Evolutionary conservation across 2,113 vertebrate genomes (phyloP).

Genomic region (Odontesthes bonariensis): DNA sequence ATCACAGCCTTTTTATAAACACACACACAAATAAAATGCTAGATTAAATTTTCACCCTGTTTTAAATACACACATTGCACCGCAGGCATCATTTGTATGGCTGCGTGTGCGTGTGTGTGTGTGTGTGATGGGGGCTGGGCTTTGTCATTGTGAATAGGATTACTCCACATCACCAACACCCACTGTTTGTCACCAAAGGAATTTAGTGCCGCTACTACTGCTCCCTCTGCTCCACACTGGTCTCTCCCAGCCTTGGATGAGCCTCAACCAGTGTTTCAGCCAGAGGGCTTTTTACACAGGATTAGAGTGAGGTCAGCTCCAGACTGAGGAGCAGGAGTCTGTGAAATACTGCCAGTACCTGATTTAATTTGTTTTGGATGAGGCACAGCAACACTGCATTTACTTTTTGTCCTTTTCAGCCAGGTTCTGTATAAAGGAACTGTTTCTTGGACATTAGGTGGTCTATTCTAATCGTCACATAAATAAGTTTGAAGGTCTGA

Average conservation of each 20-base stretch:
- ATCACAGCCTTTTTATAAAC: conserved; percentile 66
- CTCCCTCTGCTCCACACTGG: conserved; percentile 47
- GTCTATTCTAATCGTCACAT: not conserved
- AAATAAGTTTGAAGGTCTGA: not conserved
- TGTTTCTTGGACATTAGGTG: not conserved
- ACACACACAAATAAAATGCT: conserved; percentile 50
- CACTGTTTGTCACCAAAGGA: conserved; percentile 67
- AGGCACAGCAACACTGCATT: not conserved
- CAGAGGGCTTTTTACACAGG: conserved; percentile 53
- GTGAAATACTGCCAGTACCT: conserved; percentile 50
- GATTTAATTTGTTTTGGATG: conserved; percentile 41
- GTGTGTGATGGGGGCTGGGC: conserved; percentile 56
- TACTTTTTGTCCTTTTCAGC: conserved; percentile 5
- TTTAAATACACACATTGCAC: conserved; percentile 7
- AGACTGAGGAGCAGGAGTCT: conserved; percentile 46
- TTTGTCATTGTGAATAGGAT: conserved; percentile 78
- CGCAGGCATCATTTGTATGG: conserved; percentile 40
- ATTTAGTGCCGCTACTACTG: conserved; percentile 52
- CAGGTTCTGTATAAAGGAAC: not conserved
- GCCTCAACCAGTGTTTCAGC: conserved; percentile 65
- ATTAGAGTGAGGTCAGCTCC: conserved; percentile 59
- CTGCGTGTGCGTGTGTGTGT: conserved; percentile 19
- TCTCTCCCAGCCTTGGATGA: conserved; percentile 48
- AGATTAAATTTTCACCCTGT: conserved; percentile 48
- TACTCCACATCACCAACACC: conserved; percentile 67